Evolutionary conservation across 2,888 invertebrate species (phyloP).

Genomic region (Andrena fulva): DNA sequence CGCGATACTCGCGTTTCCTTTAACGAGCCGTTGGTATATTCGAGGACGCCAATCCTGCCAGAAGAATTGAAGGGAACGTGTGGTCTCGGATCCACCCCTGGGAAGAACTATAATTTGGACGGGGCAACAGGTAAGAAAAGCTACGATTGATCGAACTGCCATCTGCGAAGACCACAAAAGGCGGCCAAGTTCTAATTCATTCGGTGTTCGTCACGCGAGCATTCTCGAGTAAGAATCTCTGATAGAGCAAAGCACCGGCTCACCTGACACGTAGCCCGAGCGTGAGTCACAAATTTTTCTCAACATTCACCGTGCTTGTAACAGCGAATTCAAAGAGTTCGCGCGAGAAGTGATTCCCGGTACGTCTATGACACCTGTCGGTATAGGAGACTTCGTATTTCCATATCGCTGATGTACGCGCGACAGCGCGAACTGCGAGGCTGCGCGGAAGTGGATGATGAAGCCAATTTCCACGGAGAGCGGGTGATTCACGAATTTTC

Average conservation of each 20-base stretch:
- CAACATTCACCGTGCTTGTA: conserved; percentile 25
- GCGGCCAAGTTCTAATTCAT: conserved; percentile 9
- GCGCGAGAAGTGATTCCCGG: conserved; percentile 36
- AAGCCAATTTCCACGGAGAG: conserved; percentile 53
- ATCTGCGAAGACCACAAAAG: neutral
- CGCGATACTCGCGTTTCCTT: conserved; percentile 28
- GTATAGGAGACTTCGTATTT: conserved; percentile 22
- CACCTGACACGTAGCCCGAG: neutral
- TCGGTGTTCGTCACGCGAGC: conserved; percentile 34
- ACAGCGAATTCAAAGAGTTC: conserved; percentile 27
- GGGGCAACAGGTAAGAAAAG: neutral
- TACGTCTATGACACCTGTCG: conserved; percentile 5
- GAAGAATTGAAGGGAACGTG: too few species aligned
- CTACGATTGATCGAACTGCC: conserved; percentile 21
- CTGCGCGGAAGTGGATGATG: conserved; percentile 38
- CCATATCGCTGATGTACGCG: conserved; percentile 19
- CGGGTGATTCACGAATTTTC: conserved; percentile 63
- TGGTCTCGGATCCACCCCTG: too few species aligned
- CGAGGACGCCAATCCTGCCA: neutral
- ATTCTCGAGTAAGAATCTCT: conserved; percentile 31
- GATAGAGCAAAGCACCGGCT: conserved; percentile 34
- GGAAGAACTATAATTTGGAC: too few species aligned
- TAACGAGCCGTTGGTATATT: conserved; percentile 6
- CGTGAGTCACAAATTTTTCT: conserved; percentile 67
- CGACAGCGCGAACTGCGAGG: conserved; percentile 21